Conservation (phyloP, 30 jellyfish, hydroid and myxozoan genomes). For the Pelagia noctiluca region DNA sequence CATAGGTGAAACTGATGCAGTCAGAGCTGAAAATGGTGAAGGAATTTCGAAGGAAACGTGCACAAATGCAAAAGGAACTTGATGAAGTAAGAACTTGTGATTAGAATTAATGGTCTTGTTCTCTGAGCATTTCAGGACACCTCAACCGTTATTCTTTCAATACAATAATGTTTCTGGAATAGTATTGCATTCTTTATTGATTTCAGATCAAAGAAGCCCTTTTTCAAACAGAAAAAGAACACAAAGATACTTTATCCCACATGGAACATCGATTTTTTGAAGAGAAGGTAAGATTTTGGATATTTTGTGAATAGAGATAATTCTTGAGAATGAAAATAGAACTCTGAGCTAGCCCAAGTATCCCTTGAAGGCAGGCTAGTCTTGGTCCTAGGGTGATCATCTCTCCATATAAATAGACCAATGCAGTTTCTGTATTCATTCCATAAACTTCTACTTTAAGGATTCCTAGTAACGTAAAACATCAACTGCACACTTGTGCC, state of each 20-base stretch:
- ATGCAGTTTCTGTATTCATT: no score
- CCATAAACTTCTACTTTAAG: no score
- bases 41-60: slow-evolving; percentile 92
- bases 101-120: not conserved
- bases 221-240: slow-evolving; percentile 77
- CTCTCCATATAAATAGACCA: no score
- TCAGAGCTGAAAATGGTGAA: slow-evolving; percentile 91
- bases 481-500: no score
- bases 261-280: slow-evolving; percentile 90
- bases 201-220: slow-evolving; percentile 82
- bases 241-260: slow-evolving; percentile 62
- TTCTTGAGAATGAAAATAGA: not conserved
- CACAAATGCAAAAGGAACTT: slow-evolving; percentile 91
- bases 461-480: no score
- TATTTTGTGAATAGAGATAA: not conserved
- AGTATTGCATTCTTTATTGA: not conserved
- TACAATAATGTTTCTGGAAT: not conserved
- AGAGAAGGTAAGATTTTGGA: slow-evolving; percentile 70
- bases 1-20: slow-evolving; percentile 88
- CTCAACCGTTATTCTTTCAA: no score
- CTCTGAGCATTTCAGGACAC: not conserved
- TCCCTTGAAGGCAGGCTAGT: no score
- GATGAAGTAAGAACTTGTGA: slow-evolving; percentile 71
- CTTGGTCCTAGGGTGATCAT: not conserved
- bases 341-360: no score